phyloP scores from a whole-genome alignment of 1,140 invertebrate genomes.

The Vanessa tameamea region DNA sequence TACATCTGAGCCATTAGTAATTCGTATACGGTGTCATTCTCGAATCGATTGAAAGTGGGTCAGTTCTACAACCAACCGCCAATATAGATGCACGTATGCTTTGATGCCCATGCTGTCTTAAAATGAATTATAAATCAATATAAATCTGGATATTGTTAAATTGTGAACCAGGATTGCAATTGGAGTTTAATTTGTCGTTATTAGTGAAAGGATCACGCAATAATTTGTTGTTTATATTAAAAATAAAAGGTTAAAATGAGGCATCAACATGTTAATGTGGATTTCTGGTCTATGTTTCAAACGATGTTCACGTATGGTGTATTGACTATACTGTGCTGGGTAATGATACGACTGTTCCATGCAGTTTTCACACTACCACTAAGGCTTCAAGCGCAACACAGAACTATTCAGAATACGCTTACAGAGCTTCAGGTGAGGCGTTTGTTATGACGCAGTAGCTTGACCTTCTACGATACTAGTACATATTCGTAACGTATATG shows the following conservation, averaged over 20 bases:
- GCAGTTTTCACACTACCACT: conserved; percentile 75
- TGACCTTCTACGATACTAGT: too few relatives aligned
- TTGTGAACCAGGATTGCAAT: too few relatives aligned
- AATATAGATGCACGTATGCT: conserved; percentile 33
- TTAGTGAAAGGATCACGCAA: too few relatives aligned
- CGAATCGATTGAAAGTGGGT: conserved; percentile 64
- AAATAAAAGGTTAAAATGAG: conserved; percentile 62
- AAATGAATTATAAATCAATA: neutral
- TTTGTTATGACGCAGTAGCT: too few relatives aligned
- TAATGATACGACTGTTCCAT: conserved; percentile 77
- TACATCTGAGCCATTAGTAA: conserved; percentile 63
- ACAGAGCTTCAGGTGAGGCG: conserved; percentile 60
- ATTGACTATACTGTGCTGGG: conserved; percentile 73
- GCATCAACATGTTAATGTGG: conserved; percentile 77
- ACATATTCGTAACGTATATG: too few relatives aligned
- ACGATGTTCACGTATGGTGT: conserved; percentile 71
- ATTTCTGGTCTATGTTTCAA: conserved; percentile 78
- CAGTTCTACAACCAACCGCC: conserved; percentile 38
- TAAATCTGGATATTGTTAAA: too few relatives aligned
- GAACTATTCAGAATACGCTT: conserved; percentile 62
- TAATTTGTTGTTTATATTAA: neutral
- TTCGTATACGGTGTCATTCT: conserved; percentile 50
- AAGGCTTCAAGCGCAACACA: conserved; percentile 64
- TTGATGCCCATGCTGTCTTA: neutral
- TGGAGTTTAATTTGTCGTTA: too few relatives aligned